Evolutionary conservation across 1,140 invertebrate species (phyloP).

Genomic region (Chironomus tepperi): DNA sequence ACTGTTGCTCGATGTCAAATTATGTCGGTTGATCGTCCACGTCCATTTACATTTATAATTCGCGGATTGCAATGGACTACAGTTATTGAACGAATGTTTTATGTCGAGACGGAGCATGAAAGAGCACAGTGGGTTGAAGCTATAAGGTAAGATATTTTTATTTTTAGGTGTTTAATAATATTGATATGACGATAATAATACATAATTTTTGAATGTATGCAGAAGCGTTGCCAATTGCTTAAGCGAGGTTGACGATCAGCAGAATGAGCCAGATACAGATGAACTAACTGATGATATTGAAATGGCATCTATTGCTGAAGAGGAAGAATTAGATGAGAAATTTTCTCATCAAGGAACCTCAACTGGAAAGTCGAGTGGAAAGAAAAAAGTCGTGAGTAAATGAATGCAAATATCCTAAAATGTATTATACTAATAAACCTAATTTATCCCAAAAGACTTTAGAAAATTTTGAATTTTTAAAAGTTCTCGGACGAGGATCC

Average conservation of each 20-base stretch:
- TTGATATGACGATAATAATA: no score
- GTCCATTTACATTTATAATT: constrained; percentile 94
- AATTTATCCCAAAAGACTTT: constrained; percentile 55
- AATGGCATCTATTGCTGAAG: constrained; percentile 43
- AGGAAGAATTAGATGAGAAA: constrained; percentile 61
- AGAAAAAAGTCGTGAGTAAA: constrained; percentile 71
- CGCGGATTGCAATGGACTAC: constrained; percentile 95
- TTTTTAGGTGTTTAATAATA: no score
- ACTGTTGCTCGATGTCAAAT: constrained; percentile 97
- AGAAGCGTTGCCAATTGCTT: constrained; percentile 49
- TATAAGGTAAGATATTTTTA: constrained; percentile 44
- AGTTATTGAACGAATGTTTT: constrained; percentile 96
- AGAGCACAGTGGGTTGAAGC: constrained; percentile 75
- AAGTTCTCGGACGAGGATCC: constrained; percentile 97
- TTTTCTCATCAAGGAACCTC: constrained; percentile 70
- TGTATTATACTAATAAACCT: no score
- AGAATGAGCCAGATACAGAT: constrained; percentile 27
- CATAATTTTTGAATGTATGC: no score
- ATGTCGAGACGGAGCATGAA: constrained; percentile 81
- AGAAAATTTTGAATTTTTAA: constrained; percentile 91
- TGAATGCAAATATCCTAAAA: no score
- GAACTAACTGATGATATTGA: constrained; percentile 41
- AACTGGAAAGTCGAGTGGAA: constrained; percentile 60
- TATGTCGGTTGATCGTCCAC: constrained; percentile 90
- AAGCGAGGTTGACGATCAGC: constrained; percentile 40